Conservation (phyloP, 2,888 invertebrate genomes). For the Heliconius sara region DNA sequence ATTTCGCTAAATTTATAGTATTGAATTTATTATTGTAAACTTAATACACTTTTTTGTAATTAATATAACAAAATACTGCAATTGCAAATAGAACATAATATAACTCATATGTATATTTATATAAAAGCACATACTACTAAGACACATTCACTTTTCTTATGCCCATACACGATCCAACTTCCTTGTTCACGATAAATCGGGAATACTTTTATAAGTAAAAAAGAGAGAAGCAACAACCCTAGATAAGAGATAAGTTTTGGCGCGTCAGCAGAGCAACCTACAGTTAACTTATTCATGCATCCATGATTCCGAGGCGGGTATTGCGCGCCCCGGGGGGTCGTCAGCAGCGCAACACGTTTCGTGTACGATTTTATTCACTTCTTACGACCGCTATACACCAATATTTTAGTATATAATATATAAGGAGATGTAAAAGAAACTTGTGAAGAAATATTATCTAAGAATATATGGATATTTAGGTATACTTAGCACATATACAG, state of each 20-base stretch:
- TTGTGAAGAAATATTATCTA: not conserved
- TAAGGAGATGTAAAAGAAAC: not conserved
- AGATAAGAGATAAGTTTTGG: conserved; percentile 19
- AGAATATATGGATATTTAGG: no score
- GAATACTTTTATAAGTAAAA: not conserved
- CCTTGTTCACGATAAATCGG: no score
- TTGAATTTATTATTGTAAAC: not conserved
- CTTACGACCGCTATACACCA: conserved; percentile 8
- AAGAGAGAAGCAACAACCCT: not conserved
- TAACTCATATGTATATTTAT: no score
- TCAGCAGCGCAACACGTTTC: conserved; percentile 34
- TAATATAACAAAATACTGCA: no score
- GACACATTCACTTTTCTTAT: not conserved
- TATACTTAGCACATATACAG: no score
- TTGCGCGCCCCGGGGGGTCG: conserved; percentile 32
- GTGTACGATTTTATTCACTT: conserved; percentile 34
- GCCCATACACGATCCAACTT: not conserved
- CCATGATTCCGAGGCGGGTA: conserved; percentile 37
- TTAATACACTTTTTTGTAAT: not conserved
- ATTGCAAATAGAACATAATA: not conserved
- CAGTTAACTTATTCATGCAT: conserved; percentile 40
- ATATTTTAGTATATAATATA: not conserved
- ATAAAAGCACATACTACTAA: no score
- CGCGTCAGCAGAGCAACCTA: conserved; percentile 31
- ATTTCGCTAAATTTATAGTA: not conserved